phyloP scores from a whole-genome alignment of 1,140 invertebrate genomes.

The Globodera ellingtonae region DNA sequence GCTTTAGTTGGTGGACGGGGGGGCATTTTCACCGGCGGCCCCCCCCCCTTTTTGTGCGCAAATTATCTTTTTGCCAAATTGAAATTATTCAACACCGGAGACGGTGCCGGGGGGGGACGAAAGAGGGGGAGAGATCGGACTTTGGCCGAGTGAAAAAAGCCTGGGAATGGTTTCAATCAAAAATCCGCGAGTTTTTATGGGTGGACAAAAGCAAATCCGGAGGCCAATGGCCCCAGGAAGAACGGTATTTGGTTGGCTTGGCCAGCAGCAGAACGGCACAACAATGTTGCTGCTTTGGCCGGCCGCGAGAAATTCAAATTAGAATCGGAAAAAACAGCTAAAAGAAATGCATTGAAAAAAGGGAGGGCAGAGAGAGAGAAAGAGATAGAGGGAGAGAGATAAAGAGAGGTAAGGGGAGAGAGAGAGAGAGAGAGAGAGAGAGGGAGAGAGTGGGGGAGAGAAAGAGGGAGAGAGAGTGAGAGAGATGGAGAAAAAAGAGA shows the following conservation, averaged over 20 bases:
- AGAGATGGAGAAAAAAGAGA: background rate
- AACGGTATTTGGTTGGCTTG: too few species aligned
- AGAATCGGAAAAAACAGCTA: background rate
- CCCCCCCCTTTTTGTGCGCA: background rate
- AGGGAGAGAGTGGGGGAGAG: too few species aligned
- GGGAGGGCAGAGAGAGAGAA: background rate
- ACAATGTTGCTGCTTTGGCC: too few species aligned
- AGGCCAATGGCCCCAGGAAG: too few species aligned
- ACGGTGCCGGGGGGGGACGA: background rate
- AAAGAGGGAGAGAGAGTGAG: background rate
- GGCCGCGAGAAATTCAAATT: too few species aligned
- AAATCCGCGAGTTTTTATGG: constrained; percentile 7
- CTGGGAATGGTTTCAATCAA: constrained; percentile 6
- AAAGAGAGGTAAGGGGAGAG: background rate
- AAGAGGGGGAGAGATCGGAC: background rate
- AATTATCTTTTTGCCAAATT: constrained; percentile 12
- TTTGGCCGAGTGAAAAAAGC: background rate
- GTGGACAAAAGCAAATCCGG: background rate
- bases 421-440: background rate
- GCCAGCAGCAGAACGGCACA: too few species aligned
- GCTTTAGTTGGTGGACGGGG: background rate
- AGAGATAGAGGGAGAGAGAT: background rate
- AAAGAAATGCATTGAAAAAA: background rate
- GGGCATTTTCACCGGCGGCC: too few species aligned
- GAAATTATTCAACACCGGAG: constrained; percentile 8